These are phyloP conservation scores for Dyspetes luteomarginatus DNA, from an alignment of 2,888 invertebrate species.

Conservation along the genomic window DNA sequence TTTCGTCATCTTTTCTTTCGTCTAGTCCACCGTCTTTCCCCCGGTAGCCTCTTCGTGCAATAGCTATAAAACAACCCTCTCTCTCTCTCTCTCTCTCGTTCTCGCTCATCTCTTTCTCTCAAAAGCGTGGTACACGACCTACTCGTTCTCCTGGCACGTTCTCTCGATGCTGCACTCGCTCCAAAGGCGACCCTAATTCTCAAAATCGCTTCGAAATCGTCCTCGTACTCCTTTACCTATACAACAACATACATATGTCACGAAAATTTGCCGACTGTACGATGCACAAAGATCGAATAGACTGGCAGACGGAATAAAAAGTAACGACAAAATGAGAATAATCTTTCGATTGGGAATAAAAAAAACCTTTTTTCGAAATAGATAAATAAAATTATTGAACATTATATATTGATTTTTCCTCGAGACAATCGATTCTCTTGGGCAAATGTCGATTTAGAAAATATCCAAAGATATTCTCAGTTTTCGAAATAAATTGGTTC, in stretches of 20 bases:
- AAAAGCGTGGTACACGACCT: slow-evolving; percentile 43
- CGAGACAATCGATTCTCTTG: no score
- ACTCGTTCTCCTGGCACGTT: slow-evolving; percentile 65
- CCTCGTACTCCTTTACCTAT: slow-evolving; percentile 45
- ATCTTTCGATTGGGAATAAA: neutral
- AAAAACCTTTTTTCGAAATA: neutral
- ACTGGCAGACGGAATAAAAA: slow-evolving; percentile 59
- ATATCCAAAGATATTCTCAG: no score
- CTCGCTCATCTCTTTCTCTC: slow-evolving; percentile 1
- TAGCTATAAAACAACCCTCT: slow-evolving; percentile 19
- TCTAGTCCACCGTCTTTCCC: slow-evolving; percentile 25
- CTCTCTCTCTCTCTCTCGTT: slow-evolving; percentile 20
- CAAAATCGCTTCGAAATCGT: slow-evolving; percentile 68
- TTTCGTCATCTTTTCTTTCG: slow-evolving; percentile 45
- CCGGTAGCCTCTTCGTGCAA: slow-evolving; percentile 29
- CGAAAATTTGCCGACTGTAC: slow-evolving; percentile 51
- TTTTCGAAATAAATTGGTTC: no score
- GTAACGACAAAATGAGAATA: slow-evolving; percentile 42
- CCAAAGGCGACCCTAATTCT: slow-evolving; percentile 69
- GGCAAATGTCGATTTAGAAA: no score
- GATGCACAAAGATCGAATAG: slow-evolving; percentile 61
- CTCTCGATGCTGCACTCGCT: slow-evolving; percentile 54
- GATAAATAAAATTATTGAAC: no score
- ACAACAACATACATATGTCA: slow-evolving; percentile 22
- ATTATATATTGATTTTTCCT: no score